A percentile compares a stretch with the other conserved stretches of the same genome.
phyloP scores from a whole-genome alignment of 35 echinoderm and acorn worm species.

The Amphiura filiformis region DNA sequence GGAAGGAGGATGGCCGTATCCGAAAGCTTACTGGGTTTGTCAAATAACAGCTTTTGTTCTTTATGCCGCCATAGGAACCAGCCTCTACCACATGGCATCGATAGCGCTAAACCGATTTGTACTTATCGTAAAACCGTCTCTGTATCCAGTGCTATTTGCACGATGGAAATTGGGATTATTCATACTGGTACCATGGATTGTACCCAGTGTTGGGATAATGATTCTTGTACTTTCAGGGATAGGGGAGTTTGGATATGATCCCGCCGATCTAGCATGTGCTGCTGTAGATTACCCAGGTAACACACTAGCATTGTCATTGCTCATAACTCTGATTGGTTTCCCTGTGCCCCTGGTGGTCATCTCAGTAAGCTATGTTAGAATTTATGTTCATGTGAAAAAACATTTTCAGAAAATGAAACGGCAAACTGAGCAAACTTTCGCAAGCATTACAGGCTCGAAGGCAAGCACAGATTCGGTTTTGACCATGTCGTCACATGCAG shows the following conservation, averaged over 20 bases:
- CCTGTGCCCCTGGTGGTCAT: slow-evolving; percentile 37
- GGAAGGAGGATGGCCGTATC: neutral
- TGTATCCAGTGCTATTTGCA: neutral
- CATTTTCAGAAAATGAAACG: neutral
- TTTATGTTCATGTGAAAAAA: neutral
- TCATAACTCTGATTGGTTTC: slow-evolving; percentile 13
- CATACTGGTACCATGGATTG: neutral
- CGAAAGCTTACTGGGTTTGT: slow-evolving; percentile 22
- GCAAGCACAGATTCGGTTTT: too few relatives aligned
- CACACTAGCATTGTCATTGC: neutral
- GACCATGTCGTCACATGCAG: too few relatives aligned
- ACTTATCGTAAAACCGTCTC: slow-evolving; percentile 26
- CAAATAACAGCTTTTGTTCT: slow-evolving; percentile 16
- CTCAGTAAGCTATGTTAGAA: slow-evolving; percentile 28
- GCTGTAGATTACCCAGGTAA: neutral
- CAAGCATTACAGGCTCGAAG: neutral
- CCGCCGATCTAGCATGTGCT: neutral
- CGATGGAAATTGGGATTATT: neutral
- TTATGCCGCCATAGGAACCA: slow-evolving; percentile 29
- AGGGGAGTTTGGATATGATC: neutral
- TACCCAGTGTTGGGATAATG: neutral
- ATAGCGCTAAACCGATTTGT: slow-evolving; percentile 50
- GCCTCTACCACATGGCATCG: slow-evolving; percentile 33
- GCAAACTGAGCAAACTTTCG: neutral
- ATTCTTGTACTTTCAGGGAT: neutral